These are phyloP conservation scores for Drosophila acutilabella DNA, from an alignment of 2,888 invertebrate genomes.

Conservation along the genomic window DNA sequence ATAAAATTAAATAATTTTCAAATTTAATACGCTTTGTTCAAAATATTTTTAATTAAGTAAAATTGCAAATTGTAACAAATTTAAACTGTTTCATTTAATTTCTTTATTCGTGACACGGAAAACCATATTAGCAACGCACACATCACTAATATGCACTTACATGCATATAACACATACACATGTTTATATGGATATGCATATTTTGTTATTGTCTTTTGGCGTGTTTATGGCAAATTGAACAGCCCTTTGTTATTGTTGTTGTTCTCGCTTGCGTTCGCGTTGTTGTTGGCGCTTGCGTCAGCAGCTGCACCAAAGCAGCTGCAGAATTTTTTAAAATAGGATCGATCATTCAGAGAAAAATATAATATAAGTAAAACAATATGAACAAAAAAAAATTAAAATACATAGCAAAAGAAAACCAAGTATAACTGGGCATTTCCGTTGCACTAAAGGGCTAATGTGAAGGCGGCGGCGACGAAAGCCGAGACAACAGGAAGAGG, in stretches of 20 bases:
- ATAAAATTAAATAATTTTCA: not conserved
- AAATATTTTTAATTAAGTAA: not conserved
- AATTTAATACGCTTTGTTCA: too few relatives aligned
- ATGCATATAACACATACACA: constrained; percentile 6
- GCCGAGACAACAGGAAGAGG: not conserved
- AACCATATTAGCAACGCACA: constrained; percentile 5
- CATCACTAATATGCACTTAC: constrained; percentile 44
- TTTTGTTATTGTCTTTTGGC: constrained; percentile 70
- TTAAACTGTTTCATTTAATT: not conserved
- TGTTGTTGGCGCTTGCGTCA: constrained; percentile 68
- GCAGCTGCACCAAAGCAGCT: constrained; percentile 66
- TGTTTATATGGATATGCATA: constrained; percentile 35
- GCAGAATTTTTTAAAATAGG: constrained; percentile 48
- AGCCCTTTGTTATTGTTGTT: constrained; percentile 56
- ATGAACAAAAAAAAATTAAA: constrained; percentile 9
- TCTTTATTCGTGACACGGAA: constrained; percentile 4
- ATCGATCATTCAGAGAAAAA: constrained; percentile 42
- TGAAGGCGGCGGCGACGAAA: constrained; percentile 6
- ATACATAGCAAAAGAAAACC: constrained; percentile 4
- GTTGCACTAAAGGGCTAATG: constrained; percentile 50
- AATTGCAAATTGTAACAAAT: not conserved
- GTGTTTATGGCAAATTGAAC: constrained; percentile 73
- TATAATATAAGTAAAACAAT: constrained; percentile 4
- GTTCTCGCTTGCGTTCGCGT: constrained; percentile 18
- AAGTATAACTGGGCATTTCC: constrained; percentile 52